Evolutionary conservation across 2,797 vertebrate species (phyloP), one percentile per base, ranked within the genome.

Genomic region (Sebastes steindachneri): DNA sequence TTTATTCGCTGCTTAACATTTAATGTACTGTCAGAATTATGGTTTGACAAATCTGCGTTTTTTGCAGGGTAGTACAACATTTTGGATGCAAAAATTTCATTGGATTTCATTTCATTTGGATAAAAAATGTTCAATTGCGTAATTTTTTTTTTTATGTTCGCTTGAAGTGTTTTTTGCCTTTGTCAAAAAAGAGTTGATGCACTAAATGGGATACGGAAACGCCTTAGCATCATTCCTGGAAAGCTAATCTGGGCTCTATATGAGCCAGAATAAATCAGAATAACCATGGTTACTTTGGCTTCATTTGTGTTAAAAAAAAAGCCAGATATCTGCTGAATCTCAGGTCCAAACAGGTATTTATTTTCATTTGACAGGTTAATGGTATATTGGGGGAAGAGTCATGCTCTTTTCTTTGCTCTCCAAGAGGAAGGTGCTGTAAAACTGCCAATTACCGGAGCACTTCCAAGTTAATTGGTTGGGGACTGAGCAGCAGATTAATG

Each of bases 401-500:
- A 1, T n/a, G n/a, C 4, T 29, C 7, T 71, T 45, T 53, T 57
- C n/a, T 76, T 41, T 37, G 3, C 37, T 35, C 29, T 60, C 9
- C 5, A 19, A 57, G 31, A 41, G 7, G 10, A 70, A 53, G n/a
- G 28, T 29, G 55, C 51, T 65, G 25, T 60, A 48, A 79, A 89
- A 17, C 65, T 77, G 73, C 55, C 81, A 82, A 86, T 88, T 79
- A 83, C 45, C 58, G 26, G 60, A 28, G 68, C 45, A 74, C 45
- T n/a, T 68, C 66, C 15, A 41, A 73, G 74, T 79, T 85, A 86
- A 90, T 82, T 88, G 79, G 70, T 75, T 60, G 29, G 73, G 67
- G 57, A 74, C 74, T 68, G 33, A 15, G 57, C 75, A 23, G 75
- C 26, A 48, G 74, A 83, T 80, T 76, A 85, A 81, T 51, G 28